A percentile compares a stretch with the other conserved stretches of the same genome.
These are phyloP conservation scores for Trachelus tabidus DNA, from an alignment of 2,888 invertebrate genomes.

Conservation along the genomic window DNA sequence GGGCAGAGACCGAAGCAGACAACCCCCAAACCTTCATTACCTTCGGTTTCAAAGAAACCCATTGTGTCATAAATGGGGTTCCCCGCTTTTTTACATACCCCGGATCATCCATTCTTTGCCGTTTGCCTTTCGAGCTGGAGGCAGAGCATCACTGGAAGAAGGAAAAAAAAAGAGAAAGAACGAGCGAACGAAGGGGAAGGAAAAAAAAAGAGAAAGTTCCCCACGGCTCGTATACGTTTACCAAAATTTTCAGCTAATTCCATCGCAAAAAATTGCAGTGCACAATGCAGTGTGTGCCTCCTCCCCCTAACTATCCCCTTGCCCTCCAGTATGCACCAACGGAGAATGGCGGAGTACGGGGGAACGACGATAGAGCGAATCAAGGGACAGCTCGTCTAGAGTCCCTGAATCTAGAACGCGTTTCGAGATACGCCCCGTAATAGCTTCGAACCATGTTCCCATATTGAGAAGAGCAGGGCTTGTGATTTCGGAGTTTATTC, in stretches of 20 bases:
- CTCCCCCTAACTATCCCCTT: conserved; percentile 19
- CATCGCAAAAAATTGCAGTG: conserved; percentile 25
- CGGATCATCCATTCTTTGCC: conserved; percentile 51
- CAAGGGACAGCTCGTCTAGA: conserved; percentile 33
- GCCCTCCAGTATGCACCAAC: not conserved
- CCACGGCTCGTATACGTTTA: conserved; percentile 23
- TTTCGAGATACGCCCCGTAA: conserved; percentile 19
- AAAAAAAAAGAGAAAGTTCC: conserved; percentile 10
- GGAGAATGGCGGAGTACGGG: not conserved
- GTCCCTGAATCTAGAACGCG: conserved; percentile 51
- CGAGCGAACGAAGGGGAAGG: conserved; percentile 4
- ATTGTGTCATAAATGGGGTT: conserved; percentile 58
- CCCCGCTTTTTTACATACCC: conserved; percentile 40
- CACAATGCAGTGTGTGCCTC: conserved; percentile 43
- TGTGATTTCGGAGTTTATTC: not conserved
- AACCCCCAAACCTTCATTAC: conserved; percentile 56
- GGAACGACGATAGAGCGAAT: conserved; percentile 14
- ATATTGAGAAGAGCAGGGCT: not conserved
- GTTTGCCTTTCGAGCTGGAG: conserved; percentile 43
- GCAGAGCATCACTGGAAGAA: not conserved
- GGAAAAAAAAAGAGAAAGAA: conserved; percentile 27
- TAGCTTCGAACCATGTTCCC: not conserved
- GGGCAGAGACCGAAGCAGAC: conserved; percentile 43
- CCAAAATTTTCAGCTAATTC: conserved; percentile 44
- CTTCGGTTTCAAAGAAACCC: conserved; percentile 52